These are phyloP conservation scores for Picus viridis DNA, from an alignment of 2,797 vertebrate genomes.

Conservation along the genomic window DNA sequence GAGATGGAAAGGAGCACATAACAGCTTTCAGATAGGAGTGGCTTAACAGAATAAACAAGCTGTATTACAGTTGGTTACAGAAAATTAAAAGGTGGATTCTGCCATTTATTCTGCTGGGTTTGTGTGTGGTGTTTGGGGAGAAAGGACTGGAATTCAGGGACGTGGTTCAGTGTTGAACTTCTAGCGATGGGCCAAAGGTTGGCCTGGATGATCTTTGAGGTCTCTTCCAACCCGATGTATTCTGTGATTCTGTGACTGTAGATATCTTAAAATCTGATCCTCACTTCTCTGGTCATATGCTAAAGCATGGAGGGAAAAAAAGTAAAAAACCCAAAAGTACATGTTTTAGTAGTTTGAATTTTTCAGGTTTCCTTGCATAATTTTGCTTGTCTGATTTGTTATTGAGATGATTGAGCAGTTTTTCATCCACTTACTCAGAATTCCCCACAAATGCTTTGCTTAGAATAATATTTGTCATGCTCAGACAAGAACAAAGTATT, in stretches of 20 bases:
- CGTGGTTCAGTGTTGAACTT: too few relatives aligned
- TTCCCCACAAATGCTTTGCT: not conserved
- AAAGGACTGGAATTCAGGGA: not conserved
- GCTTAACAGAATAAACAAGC: not conserved
- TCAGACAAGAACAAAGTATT: not conserved
- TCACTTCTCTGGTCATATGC: not conserved
- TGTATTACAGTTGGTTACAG: not conserved
- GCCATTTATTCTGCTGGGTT: not conserved
- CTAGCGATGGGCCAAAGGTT: too few relatives aligned
- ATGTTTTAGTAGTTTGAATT: not conserved
- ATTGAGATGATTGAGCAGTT: not conserved
- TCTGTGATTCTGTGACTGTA: not conserved
- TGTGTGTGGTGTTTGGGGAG: not conserved
- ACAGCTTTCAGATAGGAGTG: not conserved
- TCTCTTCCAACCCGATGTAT: too few relatives aligned
- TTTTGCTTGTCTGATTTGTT: not conserved
- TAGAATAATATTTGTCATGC: not conserved
- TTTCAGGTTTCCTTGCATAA: not conserved
- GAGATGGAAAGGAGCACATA: not conserved
- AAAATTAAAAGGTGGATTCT: not conserved
- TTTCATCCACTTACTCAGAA: not conserved
- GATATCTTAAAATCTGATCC: not conserved
- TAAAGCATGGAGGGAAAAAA: not conserved
- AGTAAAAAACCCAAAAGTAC: not conserved
- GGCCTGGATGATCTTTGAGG: too few relatives aligned